Evolutionary conservation across 2,888 invertebrate species (phyloP).

Genomic region (Argyra leucocephala): DNA sequence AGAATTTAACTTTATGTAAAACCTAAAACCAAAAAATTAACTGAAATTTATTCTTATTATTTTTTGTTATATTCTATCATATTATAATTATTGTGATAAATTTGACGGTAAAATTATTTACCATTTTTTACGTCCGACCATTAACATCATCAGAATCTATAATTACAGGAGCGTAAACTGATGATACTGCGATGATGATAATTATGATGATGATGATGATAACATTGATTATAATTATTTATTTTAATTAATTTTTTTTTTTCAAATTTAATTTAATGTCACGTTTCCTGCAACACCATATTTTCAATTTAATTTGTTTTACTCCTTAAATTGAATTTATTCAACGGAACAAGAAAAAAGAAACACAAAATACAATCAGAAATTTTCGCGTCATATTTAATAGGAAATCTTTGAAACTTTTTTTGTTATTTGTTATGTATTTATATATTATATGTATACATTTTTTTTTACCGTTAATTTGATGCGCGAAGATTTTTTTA

Average conservation of each 20-base stretch:
- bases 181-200: too few species aligned
- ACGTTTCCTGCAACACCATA: background rate
- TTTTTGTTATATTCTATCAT: too few species aligned
- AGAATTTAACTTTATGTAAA: too few species aligned
- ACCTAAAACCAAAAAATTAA: too few species aligned
- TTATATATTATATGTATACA: too few species aligned
- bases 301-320: background rate
- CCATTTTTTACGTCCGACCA: too few species aligned
- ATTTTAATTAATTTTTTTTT: constrained; percentile 17
- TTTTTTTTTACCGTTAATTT: background rate
- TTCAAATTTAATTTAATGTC: constrained; percentile 4
- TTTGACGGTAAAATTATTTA: too few species aligned
- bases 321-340: background rate
- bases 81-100: too few species aligned
- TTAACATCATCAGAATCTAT: too few species aligned
- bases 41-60: too few species aligned
- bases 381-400: background rate
- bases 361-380: background rate
- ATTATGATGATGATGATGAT: background rate
- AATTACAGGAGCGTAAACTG: too few species aligned
- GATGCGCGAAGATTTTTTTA: constrained; percentile 3
- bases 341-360: background rate
- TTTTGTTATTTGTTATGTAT: too few species aligned
- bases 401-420: background rate
- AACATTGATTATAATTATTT: constrained; percentile 12